Evolutionary conservation across 2,888 invertebrate genomes (phyloP), one percentile per base, ranked within the genome.

Genomic region (Operophtera brumata): DNA sequence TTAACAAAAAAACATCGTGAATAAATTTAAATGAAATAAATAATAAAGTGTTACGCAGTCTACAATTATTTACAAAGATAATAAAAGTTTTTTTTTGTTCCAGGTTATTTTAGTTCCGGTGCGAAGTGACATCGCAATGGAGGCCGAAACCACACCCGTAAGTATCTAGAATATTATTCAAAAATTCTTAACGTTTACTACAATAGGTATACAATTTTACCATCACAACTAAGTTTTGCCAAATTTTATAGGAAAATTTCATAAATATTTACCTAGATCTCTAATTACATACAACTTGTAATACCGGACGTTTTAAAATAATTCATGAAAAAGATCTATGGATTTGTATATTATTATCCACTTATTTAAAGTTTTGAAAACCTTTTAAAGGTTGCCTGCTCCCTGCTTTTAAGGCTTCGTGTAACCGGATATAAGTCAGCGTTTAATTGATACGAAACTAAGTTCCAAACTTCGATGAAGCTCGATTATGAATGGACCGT

Each of bases 141-240:
- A 75, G 66, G 71, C 74, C 69, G 76, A 80, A 70, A 80, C 80
- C 78, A 80, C 82, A 86, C 81, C 84, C 84, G 88, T 89, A 70
- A 88, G 88, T 89, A 82, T 61, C 52, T 76, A 74, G 61, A 62
- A 35, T 49, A 28, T 56, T 60, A 57, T 11, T 49, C 20, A 50
- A 48, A 44, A 54, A n/a, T n/a, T n/a, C n/a, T n/a, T n/a, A 45
- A 39, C 35, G 57, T 48, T 51, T 53, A 55, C 61, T 35, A 48
- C n/a, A n/a, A n/a, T n/a, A 49, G 46, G 43, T 51, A 34, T 55
- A 63, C 64, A 57, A 57, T 61, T 59, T 49, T 72, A 64, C 71
- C 73, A 76, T 83, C 78, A 80, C 78, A 82, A 77, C 74, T 50
- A 46, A 60, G 66, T 72, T 72, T 70, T 64, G 62, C 55, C 56